phyloP scores from a whole-genome alignment of 2,888 invertebrate species.

The Synanthedon vespiformis region DNA sequence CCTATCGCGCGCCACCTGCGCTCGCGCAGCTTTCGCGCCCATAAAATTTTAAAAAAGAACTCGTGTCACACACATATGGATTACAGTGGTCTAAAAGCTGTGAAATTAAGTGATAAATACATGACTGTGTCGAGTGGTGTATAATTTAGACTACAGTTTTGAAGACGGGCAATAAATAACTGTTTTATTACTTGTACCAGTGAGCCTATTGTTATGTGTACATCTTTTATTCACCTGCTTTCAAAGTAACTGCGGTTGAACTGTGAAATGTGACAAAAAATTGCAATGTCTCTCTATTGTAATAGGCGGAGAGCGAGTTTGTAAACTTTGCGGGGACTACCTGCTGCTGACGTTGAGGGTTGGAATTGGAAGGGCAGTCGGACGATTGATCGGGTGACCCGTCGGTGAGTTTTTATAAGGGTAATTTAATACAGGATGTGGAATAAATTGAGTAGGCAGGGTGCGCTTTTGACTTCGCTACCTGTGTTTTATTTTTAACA shows the following conservation, averaged over 20 bases:
- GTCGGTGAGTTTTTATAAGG: conserved; percentile 57
- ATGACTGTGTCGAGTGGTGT: background rate
- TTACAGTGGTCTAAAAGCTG: conserved; percentile 47
- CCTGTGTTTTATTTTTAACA: conserved; percentile 65
- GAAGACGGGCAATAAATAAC: conserved; percentile 37
- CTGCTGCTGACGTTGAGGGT: conserved; percentile 42
- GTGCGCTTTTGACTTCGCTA: conserved; percentile 56
- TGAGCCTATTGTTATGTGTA: conserved; percentile 59
- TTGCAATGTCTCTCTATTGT: conserved; percentile 56
- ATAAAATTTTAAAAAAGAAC: conserved; percentile 20
- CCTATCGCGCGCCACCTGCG: conserved; percentile 55
- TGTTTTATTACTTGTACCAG: conserved; percentile 59
- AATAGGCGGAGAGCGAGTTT: conserved; percentile 38
- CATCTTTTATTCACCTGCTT: conserved; percentile 61
- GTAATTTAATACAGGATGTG: conserved; percentile 69
- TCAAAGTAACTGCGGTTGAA: conserved; percentile 47
- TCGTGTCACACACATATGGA: conserved; percentile 30
- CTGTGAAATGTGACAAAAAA: conserved; percentile 70
- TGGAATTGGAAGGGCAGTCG: conserved; percentile 22
- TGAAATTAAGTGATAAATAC: conserved; percentile 12
- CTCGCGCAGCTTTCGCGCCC: conserved; percentile 44
- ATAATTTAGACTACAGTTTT: conserved; percentile 27
- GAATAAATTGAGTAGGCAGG: conserved; percentile 67
- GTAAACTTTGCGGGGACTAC: conserved; percentile 66
- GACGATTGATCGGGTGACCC: conserved; percentile 48